Conservation (phyloP, 23 tunicate species). For the Botrylloides violaceus region DNA sequence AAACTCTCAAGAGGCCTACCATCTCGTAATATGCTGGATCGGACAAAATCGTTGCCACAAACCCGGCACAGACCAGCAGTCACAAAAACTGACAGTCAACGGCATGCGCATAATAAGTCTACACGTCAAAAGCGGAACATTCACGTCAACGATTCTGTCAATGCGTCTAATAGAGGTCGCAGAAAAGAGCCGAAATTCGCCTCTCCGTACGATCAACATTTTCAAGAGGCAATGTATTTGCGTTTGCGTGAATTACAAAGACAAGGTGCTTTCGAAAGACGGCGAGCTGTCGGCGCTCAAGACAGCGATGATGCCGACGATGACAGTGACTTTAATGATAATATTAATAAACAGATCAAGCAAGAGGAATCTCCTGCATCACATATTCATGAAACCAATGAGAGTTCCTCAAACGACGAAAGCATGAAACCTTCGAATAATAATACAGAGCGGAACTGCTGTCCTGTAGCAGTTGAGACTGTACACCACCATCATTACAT, state of each 20-base stretch:
- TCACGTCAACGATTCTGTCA: conserved; percentile 7
- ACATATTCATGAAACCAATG: neutral
- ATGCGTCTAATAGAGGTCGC: conserved; percentile 6
- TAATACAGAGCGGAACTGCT: neutral
- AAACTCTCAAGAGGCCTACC: neutral
- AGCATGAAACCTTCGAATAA: neutral
- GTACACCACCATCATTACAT: conserved; percentile 12
- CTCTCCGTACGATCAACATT: conserved; percentile 50
- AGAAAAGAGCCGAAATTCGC: conserved; percentile 21
- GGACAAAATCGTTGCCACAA: neutral
- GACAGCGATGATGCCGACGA: conserved; percentile 28
- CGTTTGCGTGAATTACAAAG: conserved; percentile 45
- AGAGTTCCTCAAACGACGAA: neutral
- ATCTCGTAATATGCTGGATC: neutral
- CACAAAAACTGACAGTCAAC: neutral
- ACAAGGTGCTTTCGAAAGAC: conserved; percentile 17
- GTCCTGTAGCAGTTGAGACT: neutral
- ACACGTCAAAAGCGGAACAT: neutral
- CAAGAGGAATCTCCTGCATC: neutral
- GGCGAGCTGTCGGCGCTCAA: conserved; percentile 2
- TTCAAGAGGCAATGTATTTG: conserved; percentile 55
- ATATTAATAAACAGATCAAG: too few species aligned
- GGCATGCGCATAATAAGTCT: neutral
- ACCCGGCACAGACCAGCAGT: neutral
- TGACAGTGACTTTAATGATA: conserved; percentile 9